Evolutionary conservation across 2,113 vertebrate genomes (phyloP), one percentile per base, ranked within the genome.

Genomic region (Serilophus lunatus): DNA sequence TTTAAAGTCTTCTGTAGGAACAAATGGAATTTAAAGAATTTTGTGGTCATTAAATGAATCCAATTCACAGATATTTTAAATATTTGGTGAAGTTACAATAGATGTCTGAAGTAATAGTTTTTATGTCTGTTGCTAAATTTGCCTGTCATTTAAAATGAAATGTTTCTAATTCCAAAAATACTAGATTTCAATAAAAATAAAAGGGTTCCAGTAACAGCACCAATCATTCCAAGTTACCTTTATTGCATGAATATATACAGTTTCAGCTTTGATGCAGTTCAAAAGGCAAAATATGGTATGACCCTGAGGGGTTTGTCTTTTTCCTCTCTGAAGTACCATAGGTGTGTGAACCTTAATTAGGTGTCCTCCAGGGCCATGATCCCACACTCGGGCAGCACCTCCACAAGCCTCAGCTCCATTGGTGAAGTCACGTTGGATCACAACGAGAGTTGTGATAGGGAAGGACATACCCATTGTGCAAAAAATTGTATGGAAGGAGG

Each of bases 41-140:
- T 65, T 88, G 71, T 86, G 54, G 71, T 88, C 42, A 16, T 88
- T 53, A 70, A 38, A 77, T 88, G 5, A 88, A 77, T 76, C 57
- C 74, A 93, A 3, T 75, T 71, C 72, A 78, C 36, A 79, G 65
- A 53, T 92, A 93, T 20, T 95, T 87, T 17, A 82, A 95, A 61
- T 89, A 92, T 61, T 95, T 91, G 80, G 35, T 79, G 66, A 89
- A 79, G 68, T 56, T 70, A 66, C n/a, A 80, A 15, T 45, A 81
- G 65, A 79, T 49, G 13, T 47, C 82, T 76, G 44, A 88, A 85
- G 29, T 65, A 76, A 38, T 31, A 51, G 25, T 18, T 82, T 86
- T 59, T 59, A 31, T 71, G 15, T 79, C 36, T 76, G 38, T 45
- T 86, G 19, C 75, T 64, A 88, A 71, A 79, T 92, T 69, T 63